phyloP scores from a whole-genome alignment of 2,113 vertebrate genomes.

The Petrocephalus zakoni region DNA sequence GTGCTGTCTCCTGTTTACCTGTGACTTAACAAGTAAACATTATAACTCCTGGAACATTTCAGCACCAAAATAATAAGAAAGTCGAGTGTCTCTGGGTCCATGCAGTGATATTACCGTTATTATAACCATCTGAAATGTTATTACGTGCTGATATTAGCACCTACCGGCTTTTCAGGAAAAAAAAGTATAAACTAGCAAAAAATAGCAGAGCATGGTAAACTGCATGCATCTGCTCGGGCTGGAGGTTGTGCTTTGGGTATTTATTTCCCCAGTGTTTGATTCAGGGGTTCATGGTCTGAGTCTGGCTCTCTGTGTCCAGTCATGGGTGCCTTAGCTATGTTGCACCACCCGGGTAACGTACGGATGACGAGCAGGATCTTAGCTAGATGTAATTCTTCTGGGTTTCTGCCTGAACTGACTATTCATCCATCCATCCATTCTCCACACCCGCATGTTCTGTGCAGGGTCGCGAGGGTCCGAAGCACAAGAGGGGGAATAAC shows the following conservation, averaged over 20 bases:
- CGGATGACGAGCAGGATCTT: background rate
- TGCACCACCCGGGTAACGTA: background rate
- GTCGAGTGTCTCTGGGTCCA: background rate
- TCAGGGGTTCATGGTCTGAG: background rate
- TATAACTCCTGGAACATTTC: slow-evolving; percentile 7
- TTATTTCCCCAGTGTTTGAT: background rate
- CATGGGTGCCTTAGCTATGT: background rate
- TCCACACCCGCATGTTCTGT: background rate
- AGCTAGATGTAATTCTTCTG: background rate
- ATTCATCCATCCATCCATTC: background rate
- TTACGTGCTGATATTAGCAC: slow-evolving; percentile 15
- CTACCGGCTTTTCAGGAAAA: background rate
- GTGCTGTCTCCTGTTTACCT: slow-evolving; percentile 45
- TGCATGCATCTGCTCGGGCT: no score
- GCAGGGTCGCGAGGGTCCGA: background rate
- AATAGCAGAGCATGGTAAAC: background rate
- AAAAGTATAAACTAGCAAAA: slow-evolving; percentile 6
- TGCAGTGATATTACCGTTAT: slow-evolving; percentile 22
- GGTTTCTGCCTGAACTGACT: background rate
- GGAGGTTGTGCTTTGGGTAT: background rate
- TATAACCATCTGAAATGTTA: slow-evolving; percentile 11
- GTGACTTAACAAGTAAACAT: slow-evolving; percentile 17
- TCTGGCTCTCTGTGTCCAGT: background rate
- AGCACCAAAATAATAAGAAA: background rate
- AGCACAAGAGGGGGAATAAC: background rate